These are phyloP conservation scores for Donacobius atricapilla DNA, from an alignment of 2,113 vertebrate species.

Conservation along the genomic window DNA sequence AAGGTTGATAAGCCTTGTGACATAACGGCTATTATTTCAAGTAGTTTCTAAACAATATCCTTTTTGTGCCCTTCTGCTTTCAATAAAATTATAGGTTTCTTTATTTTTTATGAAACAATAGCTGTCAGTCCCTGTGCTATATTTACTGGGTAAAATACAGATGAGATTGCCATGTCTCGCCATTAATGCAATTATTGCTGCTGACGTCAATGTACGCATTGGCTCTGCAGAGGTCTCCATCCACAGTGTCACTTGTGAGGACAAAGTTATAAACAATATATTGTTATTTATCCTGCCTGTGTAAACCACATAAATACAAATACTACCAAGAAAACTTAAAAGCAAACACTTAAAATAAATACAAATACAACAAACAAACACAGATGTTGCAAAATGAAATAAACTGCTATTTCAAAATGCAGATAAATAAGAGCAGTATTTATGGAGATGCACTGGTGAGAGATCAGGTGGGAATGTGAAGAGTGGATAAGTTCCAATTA, in stretches of 20 bases:
- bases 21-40: conserved; percentile 63
- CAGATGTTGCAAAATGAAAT: not conserved
- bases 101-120: conserved; percentile 67
- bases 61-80: conserved; percentile 65
- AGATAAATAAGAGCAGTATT: conserved; percentile 49
- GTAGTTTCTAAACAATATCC: conserved; percentile 69
- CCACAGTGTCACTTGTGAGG: not conserved
- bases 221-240: not conserved
- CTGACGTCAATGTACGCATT: conserved; percentile 28
- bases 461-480: conserved; percentile 39
- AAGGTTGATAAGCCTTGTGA: conserved; percentile 57
- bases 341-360: not conserved
- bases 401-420: conserved; percentile 43
- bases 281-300: not conserved
- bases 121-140: not conserved
- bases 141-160: conserved; percentile 8
- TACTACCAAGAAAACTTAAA: too few relatives aligned
- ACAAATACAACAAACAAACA: not conserved
- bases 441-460: conserved; percentile 10
- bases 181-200: conserved; percentile 63
- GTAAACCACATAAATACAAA: not conserved
- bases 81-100: conserved; percentile 71
- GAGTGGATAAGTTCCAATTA: conserved; percentile 68
- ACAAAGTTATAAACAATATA: not conserved
- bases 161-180: not conserved